phyloP scores from a whole-genome alignment of 2,113 vertebrate species.

The Ginglymostoma cirratum region DNA sequence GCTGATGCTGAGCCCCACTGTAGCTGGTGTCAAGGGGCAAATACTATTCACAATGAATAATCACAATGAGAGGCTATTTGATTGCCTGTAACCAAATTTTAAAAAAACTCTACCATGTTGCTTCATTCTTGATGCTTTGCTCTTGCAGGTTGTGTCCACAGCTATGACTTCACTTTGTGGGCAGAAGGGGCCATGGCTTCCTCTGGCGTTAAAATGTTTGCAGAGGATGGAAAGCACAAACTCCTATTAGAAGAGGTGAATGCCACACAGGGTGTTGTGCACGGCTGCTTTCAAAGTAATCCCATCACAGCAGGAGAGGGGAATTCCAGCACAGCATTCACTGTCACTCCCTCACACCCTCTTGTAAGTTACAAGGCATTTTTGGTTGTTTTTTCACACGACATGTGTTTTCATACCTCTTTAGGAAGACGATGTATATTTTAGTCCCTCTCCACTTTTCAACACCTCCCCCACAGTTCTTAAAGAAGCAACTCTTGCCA shows the following conservation, averaged over 20 bases:
- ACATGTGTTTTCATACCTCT: not conserved
- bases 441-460: not conserved
- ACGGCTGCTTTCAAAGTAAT: constrained; percentile 55
- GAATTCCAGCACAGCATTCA: constrained; percentile 63
- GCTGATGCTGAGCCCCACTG: not conserved
- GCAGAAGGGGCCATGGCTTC: constrained; percentile 54
- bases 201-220: constrained; percentile 57
- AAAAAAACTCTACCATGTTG: not conserved
- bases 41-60: not conserved
- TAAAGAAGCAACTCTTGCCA: not conserved
- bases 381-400: not conserved
- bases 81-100: not conserved
- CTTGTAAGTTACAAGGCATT: constrained; percentile 49
- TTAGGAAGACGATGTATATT: not conserved
- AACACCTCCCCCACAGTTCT: no score
- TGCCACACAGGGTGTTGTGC: constrained; percentile 44
- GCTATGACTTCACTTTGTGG: constrained; percentile 59
- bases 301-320: constrained; percentile 61
- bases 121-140: not conserved
- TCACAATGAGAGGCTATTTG: not conserved
- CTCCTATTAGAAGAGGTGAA: constrained; percentile 59
- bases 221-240: constrained; percentile 60
- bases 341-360: constrained; percentile 55
- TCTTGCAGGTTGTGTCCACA: constrained; percentile 58
- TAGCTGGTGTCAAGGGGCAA: not conserved